These are phyloP conservation scores for Odocoileus virginianus DNA, from an alignment of 2,113 vertebrate genomes.

Conservation along the genomic window DNA sequence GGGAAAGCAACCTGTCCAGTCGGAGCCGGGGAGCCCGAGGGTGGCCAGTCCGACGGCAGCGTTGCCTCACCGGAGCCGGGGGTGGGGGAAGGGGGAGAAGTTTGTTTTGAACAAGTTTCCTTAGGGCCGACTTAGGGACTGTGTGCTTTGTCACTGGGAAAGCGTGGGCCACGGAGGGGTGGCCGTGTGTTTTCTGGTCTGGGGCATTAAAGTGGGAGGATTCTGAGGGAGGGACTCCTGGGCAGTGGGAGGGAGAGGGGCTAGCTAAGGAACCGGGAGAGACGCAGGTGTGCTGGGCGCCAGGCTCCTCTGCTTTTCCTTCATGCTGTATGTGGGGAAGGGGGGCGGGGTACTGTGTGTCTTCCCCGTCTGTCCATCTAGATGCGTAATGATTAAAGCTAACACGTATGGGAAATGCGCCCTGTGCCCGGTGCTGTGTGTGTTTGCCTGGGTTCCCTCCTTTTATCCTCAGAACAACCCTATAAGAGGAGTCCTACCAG, in stretches of 20 bases:
- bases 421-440: not conserved
- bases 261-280: not conserved
- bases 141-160: not conserved
- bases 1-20: not conserved
- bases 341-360: not conserved
- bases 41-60: not conserved
- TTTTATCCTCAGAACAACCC: not conserved
- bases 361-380: not conserved
- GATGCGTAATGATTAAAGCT: not conserved
- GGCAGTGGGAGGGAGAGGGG: not conserved
- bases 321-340: not conserved
- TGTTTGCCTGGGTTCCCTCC: not conserved
- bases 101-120: slow-evolving; percentile 53
- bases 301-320: not conserved
- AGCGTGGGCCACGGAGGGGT: not conserved
- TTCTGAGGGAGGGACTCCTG: not conserved
- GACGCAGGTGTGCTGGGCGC: not conserved
- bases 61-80: not conserved
- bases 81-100: not conserved
- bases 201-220: not conserved
- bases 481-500: not conserved
- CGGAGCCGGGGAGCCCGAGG: not conserved
- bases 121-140: not conserved
- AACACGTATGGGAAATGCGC: not conserved
- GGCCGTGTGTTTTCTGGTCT: not conserved